Base-by-base conservation (phyloP, 2,888 invertebrate species). In the Erebia epiphron region DNA sequence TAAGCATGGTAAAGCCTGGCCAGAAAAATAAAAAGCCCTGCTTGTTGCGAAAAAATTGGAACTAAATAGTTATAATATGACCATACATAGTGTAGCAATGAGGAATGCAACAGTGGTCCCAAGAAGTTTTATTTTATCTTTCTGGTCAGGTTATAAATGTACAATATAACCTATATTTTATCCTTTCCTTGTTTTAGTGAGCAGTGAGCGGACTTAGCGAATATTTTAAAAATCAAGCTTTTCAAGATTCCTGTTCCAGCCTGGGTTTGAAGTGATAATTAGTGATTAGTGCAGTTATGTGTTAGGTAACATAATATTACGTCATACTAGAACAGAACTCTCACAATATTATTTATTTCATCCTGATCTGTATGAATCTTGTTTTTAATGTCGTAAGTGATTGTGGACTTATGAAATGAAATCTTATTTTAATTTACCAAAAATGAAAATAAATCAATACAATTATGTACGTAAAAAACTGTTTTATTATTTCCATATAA, bases 311-410 rank as follows among this genome's bases (percentile, higher is more conserved):
- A 86, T 87, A 86, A 85, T 84, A 83, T 83, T 84, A 86, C 82
- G 84, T 86, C 88, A 86, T 89, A 84, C 86, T 84, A 83, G 88
- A 86, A 82, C 86, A 86, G 87, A 86, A 89, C 88, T 90, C 88
- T 87, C 90, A 89, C 83, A 83, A 84, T 89, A 86, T 88, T 92
- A 92, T 92, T 93, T 92, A 92, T 93, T 93, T 91, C 89, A 90
- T 89, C 83, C 89, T 88, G 90, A 91, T 91, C 91, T 92, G 92
- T 93, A 91, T 89, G 90, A 89, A 91, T 92, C 88, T 89, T 91
- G 88, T 87, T 89, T 61, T 77, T 87, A 87, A 81, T 82, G 86
- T 89, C 46, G 85, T 92, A 91, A 90, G 91, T 91, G 89, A 91
- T 84, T 90, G 91, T 91, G 91, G 88, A 91, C 86, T 89, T 88